phyloP scores from a whole-genome alignment of 2,113 vertebrate species.

The Equus przewalskii region DNA sequence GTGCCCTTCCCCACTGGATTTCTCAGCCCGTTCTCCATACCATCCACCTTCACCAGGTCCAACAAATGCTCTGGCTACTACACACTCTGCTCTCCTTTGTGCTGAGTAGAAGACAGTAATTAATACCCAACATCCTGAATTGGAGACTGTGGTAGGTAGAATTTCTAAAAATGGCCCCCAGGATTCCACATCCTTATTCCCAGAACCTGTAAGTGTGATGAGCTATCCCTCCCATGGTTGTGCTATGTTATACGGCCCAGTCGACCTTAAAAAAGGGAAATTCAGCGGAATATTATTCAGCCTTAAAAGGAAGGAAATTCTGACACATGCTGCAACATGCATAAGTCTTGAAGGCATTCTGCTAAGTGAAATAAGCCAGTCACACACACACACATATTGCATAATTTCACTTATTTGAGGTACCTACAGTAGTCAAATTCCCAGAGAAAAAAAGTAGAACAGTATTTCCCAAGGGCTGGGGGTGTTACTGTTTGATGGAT shows the following conservation, averaged over 20 bases:
- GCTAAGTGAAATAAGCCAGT: background rate
- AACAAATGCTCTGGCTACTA: background rate
- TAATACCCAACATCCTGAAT: background rate
- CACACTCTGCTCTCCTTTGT: background rate
- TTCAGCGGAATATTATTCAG: background rate
- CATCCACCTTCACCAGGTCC: background rate
- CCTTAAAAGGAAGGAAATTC: background rate
- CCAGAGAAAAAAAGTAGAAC: background rate
- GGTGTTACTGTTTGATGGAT: background rate
- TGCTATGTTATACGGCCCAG: background rate
- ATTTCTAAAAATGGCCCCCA: constrained; percentile 42
- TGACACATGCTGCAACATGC: background rate
- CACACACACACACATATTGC: background rate
- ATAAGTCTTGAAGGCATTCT: background rate
- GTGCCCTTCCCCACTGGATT: background rate
- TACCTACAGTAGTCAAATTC: background rate
- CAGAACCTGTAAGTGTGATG: constrained; percentile 20
- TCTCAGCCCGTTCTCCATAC: background rate
- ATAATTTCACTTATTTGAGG: background rate
- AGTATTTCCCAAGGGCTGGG: background rate
- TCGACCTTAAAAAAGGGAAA: constrained; percentile 36
- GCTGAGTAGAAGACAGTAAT: background rate
- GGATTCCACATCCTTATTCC: constrained; percentile 9
- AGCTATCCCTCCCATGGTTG: background rate
- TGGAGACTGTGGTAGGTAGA: background rate